These are phyloP conservation scores for Chromis chromis DNA, from an alignment of 2,797 vertebrate species.

Conservation along the genomic window DNA sequence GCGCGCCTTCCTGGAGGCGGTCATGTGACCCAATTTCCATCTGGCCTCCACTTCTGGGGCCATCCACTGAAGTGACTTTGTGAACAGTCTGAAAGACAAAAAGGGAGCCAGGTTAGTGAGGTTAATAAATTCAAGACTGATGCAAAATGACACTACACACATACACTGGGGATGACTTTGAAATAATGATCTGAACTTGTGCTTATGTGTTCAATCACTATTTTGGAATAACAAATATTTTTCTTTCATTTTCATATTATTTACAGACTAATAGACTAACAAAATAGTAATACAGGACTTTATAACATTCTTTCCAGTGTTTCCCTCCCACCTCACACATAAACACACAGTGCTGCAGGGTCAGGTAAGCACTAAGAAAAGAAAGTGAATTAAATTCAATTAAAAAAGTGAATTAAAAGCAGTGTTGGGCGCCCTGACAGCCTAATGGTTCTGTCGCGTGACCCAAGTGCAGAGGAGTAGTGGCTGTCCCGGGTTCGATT, in stretches of 20 bases:
- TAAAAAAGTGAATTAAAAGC: no score
- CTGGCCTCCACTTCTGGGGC: constrained; percentile 96
- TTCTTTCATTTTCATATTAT: not conserved
- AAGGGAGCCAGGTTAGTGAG: constrained; percentile 30
- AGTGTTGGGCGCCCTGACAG: no score
- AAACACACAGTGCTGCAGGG: constrained; percentile 45
- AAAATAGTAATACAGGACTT: constrained; percentile 18
- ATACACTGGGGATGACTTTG: not conserved
- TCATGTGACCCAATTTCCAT: constrained; percentile 99
- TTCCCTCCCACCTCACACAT: constrained; percentile 45
- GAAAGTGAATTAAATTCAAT: constrained; percentile 53
- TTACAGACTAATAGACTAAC: not conserved
- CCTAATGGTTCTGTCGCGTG: no score
- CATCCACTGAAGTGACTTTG: constrained; percentile 93
- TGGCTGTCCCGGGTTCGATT: no score
- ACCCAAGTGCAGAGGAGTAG: no score
- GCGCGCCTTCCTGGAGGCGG: constrained; percentile 92
- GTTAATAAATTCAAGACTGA: constrained; percentile 1
- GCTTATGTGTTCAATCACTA: not conserved
- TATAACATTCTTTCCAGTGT: constrained; percentile 39
- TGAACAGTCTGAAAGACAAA: constrained; percentile 89
- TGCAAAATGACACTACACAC: not conserved
- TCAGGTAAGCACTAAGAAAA: constrained; percentile 37
- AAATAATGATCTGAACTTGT: not conserved
- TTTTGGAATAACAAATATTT: not conserved